A percentile compares a stretch with the other conserved stretches of the same genome.
Evolutionary conservation across 2,113 vertebrate species (phyloP).

Genomic region (Anser brachyrhynchus): DNA sequence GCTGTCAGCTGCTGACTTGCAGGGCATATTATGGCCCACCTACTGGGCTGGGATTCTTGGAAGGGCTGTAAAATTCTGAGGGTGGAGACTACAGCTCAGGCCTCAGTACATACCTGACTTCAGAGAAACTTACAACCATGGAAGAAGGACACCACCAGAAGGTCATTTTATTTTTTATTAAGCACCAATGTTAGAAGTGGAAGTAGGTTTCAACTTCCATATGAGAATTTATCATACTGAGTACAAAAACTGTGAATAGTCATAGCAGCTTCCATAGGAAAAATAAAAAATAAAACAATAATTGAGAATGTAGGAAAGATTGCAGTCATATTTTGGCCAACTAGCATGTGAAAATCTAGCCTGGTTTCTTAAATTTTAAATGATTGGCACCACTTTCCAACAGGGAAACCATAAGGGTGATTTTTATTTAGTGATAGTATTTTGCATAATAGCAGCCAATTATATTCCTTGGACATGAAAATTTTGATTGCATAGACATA

Average conservation of each 20-base stretch:
- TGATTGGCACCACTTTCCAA: neutral
- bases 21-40: neutral
- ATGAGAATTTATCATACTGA: neutral
- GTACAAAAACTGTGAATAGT: neutral
- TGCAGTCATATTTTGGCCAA: neutral
- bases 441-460: slow-evolving; percentile 13
- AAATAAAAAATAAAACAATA: neutral
- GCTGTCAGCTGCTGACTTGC: neutral
- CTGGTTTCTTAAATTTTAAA: neutral
- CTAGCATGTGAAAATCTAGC: neutral
- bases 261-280: neutral
- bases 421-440: neutral
- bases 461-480: neutral
- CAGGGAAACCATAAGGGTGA: neutral
- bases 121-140: neutral
- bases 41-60: neutral
- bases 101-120: neutral
- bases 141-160: neutral
- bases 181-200: neutral
- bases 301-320: neutral
- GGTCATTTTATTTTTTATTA: neutral
- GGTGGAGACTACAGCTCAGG: neutral
- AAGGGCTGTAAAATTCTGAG: neutral
- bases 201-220: neutral
- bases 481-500: neutral